Evolutionary conservation across 2,888 invertebrate genomes (phyloP).

Genomic region (Merodon equestris): DNA sequence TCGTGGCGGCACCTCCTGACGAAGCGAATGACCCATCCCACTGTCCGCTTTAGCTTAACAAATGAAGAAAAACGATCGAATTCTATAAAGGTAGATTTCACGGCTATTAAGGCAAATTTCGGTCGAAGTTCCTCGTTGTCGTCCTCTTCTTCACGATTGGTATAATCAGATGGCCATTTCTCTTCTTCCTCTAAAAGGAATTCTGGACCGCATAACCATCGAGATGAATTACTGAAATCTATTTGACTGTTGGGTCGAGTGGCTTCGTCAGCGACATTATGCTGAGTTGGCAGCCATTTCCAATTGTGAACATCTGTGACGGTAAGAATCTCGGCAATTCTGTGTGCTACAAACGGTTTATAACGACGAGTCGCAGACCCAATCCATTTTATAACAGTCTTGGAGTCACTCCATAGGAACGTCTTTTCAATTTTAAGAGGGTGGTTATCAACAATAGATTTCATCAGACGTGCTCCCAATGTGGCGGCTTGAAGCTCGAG

Average conservation of each 20-base stretch:
- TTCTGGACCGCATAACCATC: conserved; percentile 32
- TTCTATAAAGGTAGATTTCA: too few species aligned
- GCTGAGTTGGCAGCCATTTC: conserved; percentile 67
- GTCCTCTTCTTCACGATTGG: not conserved
- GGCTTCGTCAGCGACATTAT: conserved; percentile 69
- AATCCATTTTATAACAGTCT: conserved; percentile 4
- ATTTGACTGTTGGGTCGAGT: conserved; percentile 61
- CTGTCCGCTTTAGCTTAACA: conserved; percentile 27
- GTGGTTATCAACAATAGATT: conserved; percentile 10
- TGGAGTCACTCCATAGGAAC: conserved; percentile 29
- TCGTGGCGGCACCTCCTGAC: conserved; percentile 2
- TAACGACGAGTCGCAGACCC: not conserved
- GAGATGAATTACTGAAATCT: too few species aligned
- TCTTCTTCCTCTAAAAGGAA: conserved; percentile 27
- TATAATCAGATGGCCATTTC: not conserved
- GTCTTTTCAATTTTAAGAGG: too few species aligned
- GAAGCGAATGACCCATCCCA: conserved; percentile 38
- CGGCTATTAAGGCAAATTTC: too few species aligned
- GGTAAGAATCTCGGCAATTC: conserved; percentile 54
- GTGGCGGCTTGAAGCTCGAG: conserved; percentile 50
- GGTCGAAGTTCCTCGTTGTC: too few species aligned
- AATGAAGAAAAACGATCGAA: too few species aligned
- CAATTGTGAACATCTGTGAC: conserved; percentile 49
- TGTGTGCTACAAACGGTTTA: conserved; percentile 9
- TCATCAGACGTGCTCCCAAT: conserved; percentile 31